Conservation (phyloP, 2,113 vertebrate genomes). For the Chascanopsetta lugubris region DNA sequence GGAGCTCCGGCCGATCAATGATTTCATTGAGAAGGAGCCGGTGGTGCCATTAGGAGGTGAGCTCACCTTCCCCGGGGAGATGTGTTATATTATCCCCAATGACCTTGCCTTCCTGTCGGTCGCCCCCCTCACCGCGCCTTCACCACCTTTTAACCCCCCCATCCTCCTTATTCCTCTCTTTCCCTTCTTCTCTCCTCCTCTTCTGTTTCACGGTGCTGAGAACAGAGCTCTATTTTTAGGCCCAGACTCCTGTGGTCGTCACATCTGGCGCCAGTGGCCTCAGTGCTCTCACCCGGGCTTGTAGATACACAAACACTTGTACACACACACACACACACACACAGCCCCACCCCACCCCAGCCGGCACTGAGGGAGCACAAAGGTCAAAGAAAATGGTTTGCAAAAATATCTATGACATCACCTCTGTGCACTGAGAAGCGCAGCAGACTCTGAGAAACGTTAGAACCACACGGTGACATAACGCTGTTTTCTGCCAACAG, state of each 20-base stretch:
- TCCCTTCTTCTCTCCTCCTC: conserved; percentile 35
- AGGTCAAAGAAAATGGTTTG: conserved; percentile 69
- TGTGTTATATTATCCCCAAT: conserved; percentile 71
- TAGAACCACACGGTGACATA: conserved; percentile 39
- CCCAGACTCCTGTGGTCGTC: conserved; percentile 81
- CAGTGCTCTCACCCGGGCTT: conserved; percentile 69
- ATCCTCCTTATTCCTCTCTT: conserved; percentile 31
- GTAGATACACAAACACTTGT: conserved; percentile 66
- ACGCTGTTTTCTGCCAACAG: conserved; percentile 35
- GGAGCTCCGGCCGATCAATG: conserved; percentile 75
- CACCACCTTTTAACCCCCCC: conserved; percentile 38
- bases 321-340: not conserved
- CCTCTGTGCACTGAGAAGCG: conserved; percentile 42
- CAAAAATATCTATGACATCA: conserved; percentile 73
- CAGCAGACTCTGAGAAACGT: conserved; percentile 32
- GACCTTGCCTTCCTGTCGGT: conserved; percentile 60
- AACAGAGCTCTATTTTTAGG: conserved; percentile 84
- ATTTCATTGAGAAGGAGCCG: conserved; percentile 82
- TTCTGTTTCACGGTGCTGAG: conserved; percentile 75
- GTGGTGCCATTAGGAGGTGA: conserved; percentile 80
- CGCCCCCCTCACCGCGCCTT: conserved; percentile 30
- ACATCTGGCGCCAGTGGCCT: conserved; percentile 84
- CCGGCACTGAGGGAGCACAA: conserved; percentile 59
- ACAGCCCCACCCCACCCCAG: conserved; percentile 49
- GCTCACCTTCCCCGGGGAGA: conserved; percentile 76